A percentile compares a stretch with the other conserved stretches of the same genome.
These are phyloP conservation scores for Ornithoptera alexandrae DNA, from an alignment of 2,888 invertebrate species.

Conservation along the genomic window DNA sequence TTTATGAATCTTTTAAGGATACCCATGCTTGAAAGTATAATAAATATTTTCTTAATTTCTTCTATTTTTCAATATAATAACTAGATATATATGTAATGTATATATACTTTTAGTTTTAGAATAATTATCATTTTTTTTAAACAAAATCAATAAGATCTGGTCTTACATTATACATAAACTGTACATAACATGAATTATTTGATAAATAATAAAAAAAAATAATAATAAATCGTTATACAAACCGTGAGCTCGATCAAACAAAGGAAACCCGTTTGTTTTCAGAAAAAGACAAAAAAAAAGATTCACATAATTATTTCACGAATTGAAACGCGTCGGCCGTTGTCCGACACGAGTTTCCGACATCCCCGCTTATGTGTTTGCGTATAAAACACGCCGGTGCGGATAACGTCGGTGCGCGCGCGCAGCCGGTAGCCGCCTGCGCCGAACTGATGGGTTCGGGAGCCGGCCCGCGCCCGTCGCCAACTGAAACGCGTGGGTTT, in stretches of 20 bases:
- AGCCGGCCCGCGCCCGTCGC: conserved; percentile 54
- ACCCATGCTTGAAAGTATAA: too few relatives aligned
- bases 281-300: conserved; percentile 28
- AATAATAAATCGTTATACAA: conserved; percentile 18
- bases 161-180: neutral
- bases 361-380: conserved; percentile 35
- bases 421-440: conserved; percentile 52
- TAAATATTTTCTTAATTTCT: too few relatives aligned
- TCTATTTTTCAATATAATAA: too few relatives aligned
- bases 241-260: conserved; percentile 23
- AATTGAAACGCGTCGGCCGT: conserved; percentile 28
- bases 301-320: conserved; percentile 24
- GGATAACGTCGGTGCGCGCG: conserved; percentile 50
- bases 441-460: conserved; percentile 58
- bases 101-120: too few relatives aligned
- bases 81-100: too few relatives aligned
- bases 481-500: conserved; percentile 68
- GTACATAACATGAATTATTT: too few relatives aligned
- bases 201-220: neutral
- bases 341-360: conserved; percentile 28
- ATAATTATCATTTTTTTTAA: neutral
- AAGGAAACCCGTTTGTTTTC: conserved; percentile 24
- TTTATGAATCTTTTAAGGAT: too few relatives aligned
- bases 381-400: conserved; percentile 43
- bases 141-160: neutral